Evolutionary conservation across 2,797 vertebrate species (phyloP).

Genomic region (Anas bernieri): DNA sequence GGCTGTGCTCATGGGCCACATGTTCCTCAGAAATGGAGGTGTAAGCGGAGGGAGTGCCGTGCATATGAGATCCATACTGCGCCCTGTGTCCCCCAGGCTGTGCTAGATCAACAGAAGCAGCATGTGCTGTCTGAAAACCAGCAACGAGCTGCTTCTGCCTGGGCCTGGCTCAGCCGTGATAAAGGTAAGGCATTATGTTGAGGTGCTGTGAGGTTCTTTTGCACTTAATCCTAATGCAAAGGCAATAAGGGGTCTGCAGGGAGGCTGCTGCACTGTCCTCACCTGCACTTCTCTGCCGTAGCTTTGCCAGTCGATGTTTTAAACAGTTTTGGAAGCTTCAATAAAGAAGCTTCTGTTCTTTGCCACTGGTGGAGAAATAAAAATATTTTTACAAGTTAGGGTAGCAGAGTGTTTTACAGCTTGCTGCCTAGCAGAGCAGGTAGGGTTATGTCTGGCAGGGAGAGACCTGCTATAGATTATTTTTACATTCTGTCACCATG

Average conservation of each 20-base stretch:
- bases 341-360: constrained; percentile 34
- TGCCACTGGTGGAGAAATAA: constrained; percentile 12
- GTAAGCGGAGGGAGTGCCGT: not conserved
- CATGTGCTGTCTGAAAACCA: not conserved
- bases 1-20: not conserved
- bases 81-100: not conserved
- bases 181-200: not conserved
- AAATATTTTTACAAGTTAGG: constrained; percentile 33
- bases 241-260: not conserved
- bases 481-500: constrained; percentile 22
- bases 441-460: constrained; percentile 17
- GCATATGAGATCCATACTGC: not conserved
- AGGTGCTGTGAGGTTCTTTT: not conserved
- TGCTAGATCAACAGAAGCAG: not conserved
- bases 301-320: not conserved
- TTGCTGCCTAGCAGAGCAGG: not conserved
- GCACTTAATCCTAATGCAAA: not conserved
- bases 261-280: not conserved
- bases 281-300: not conserved
- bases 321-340: not conserved
- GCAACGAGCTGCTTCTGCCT: not conserved
- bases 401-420: not conserved
- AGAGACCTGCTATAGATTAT: not conserved
- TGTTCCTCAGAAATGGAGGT: not conserved
- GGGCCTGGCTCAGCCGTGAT: not conserved